Evolutionary conservation across 2,113 vertebrate species (phyloP).

Genomic region (Ophthalmolycus amberensis): DNA sequence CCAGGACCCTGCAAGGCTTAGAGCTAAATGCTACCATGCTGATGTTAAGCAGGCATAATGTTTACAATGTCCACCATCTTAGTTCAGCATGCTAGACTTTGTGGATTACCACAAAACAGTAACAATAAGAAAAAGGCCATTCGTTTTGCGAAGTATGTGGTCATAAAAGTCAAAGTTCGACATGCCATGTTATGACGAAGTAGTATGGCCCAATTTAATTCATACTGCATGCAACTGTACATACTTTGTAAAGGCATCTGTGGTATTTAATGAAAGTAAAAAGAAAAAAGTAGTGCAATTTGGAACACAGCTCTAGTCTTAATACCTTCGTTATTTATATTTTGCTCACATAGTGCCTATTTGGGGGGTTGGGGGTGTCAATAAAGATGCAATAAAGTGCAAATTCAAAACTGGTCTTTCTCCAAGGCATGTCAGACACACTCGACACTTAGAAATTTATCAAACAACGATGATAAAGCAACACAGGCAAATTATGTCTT

Average conservation of each 20-base stretch:
- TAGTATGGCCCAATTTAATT: background rate
- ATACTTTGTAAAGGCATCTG: background rate
- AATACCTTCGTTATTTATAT: background rate
- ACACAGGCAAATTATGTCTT: conserved; percentile 13
- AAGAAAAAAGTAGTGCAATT: background rate
- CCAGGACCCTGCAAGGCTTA: background rate
- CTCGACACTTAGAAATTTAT: conserved; percentile 14
- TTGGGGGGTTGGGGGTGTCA: background rate
- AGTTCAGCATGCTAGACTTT: background rate
- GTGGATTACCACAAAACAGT: background rate
- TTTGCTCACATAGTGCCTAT: background rate
- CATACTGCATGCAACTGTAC: background rate
- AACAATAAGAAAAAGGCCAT: background rate
- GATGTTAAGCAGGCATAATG: background rate
- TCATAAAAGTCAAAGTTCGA: background rate
- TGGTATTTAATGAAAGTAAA: background rate
- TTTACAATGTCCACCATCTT: background rate
- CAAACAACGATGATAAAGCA: background rate
- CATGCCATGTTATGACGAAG: background rate
- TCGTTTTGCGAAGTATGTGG: background rate
- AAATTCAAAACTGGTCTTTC: background rate
- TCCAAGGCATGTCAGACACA: background rate
- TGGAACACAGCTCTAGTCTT: background rate
- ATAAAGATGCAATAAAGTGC: background rate
- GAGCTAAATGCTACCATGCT: background rate